Conservation (phyloP, 2,797 vertebrate genomes). For the Limnodromus scolopaceus region DNA sequence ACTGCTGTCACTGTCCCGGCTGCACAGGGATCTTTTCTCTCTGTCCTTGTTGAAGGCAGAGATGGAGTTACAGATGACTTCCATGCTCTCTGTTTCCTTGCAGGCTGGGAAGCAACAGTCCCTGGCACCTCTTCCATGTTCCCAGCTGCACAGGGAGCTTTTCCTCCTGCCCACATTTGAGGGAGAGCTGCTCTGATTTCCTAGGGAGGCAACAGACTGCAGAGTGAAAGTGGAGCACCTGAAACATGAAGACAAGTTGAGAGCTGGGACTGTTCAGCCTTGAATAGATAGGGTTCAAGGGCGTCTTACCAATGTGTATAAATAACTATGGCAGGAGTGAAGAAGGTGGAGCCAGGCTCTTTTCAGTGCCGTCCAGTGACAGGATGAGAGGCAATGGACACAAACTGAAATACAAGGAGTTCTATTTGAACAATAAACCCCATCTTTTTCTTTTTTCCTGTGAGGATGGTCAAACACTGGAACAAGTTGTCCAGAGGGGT, state of each 20-base stretch:
- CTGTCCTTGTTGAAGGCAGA: background rate
- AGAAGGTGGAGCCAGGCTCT: background rate
- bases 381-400: background rate
- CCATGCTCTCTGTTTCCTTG: background rate
- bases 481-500: background rate
- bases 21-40: background rate
- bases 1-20: background rate
- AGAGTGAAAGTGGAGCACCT: background rate
- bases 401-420: background rate
- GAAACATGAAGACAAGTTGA: background rate
- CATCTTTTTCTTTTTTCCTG: background rate
- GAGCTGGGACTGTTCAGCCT: background rate
- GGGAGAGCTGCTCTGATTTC: background rate
- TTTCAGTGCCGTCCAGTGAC: background rate
- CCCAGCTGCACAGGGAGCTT: background rate
- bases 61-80: background rate
- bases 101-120: background rate
- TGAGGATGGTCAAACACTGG: background rate
- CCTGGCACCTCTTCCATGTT: rapidly evolving
- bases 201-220: background rate
- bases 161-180: background rate
- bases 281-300: background rate
- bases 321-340: background rate
- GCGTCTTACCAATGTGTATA: background rate
- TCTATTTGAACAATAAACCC: background rate